A percentile compares a stretch with the other conserved stretches of the same genome.
Evolutionary conservation across 2,888 invertebrate species (phyloP).

Genomic region (Tachina grossa): DNA sequence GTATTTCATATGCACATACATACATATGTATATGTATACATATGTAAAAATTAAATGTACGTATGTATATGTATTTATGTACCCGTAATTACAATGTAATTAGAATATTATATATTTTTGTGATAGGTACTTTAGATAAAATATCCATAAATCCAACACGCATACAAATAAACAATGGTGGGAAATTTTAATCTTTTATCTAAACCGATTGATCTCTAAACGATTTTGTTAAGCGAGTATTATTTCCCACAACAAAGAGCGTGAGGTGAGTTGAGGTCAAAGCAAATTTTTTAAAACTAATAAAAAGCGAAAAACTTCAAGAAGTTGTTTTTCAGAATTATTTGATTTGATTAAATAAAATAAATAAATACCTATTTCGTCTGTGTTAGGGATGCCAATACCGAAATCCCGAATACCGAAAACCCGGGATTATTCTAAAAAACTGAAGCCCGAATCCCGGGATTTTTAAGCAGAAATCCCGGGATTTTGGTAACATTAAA

Average conservation of each 20-base stretch:
- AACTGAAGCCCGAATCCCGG: too few species aligned
- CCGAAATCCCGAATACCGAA: too few species aligned
- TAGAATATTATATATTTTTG: background rate
- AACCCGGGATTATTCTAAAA: too few species aligned
- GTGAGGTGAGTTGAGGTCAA: background rate
- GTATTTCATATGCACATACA: too few species aligned
- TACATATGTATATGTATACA: too few species aligned
- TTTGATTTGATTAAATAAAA: background rate
- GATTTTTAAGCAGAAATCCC: too few species aligned
- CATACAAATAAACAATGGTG: background rate
- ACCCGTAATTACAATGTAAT: background rate
- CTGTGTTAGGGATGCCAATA: too few species aligned
- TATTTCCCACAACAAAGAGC: background rate
- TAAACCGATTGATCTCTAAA: background rate
- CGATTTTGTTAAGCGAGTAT: background rate
- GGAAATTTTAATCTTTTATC: background rate
- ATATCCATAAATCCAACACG: background rate
- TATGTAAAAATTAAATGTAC: too few species aligned
- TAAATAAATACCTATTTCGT: too few species aligned
- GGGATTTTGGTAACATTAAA: too few species aligned
- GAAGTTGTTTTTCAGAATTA: background rate
- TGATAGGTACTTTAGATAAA: background rate
- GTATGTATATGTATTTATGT: too few species aligned
- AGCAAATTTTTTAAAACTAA: background rate
- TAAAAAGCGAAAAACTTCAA: background rate